phyloP scores from a whole-genome alignment of 2,888 invertebrate species.

The Pterostichus niger region DNA sequence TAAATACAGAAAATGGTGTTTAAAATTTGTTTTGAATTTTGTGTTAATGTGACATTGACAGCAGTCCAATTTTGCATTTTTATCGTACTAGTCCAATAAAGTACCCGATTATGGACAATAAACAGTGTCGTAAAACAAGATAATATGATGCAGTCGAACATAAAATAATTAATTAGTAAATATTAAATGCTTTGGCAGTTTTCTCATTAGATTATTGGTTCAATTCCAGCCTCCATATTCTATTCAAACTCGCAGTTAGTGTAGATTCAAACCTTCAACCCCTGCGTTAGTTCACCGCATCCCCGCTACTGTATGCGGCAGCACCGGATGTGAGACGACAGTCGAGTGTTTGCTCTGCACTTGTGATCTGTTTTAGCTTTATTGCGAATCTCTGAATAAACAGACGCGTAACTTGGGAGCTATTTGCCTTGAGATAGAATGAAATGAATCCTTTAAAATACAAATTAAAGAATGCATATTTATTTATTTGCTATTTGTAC shows the following conservation, averaged over 20 bases:
- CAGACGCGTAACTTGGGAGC: conserved; percentile 49
- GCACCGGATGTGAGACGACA: conserved; percentile 47
- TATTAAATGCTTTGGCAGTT: too few species aligned
- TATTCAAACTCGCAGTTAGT: conserved; percentile 35
- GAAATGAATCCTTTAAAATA: conserved; percentile 22
- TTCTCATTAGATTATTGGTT: conserved; percentile 77
- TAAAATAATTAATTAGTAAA: too few species aligned
- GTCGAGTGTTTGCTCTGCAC: conserved; percentile 71
- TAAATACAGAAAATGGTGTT: too few species aligned
- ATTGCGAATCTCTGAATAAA: conserved; percentile 73
- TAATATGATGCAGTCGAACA: too few species aligned
- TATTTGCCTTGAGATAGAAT: conserved; percentile 7
- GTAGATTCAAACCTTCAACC: conserved; percentile 3
- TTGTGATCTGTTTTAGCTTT: conserved; percentile 73
- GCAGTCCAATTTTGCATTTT: too few species aligned
- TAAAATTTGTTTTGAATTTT: too few species aligned
- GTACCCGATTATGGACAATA: too few species aligned
- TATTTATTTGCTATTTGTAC: too few species aligned
- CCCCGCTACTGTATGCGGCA: conserved; percentile 37
- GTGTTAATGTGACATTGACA: too few species aligned
- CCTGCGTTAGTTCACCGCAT: conserved; percentile 25
- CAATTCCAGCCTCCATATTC: conserved; percentile 75
- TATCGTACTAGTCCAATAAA: too few species aligned
- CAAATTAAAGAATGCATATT: too few species aligned
- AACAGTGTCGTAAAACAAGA: too few species aligned